Evolutionary conservation across 1,140 invertebrate species (phyloP), one percentile per base, ranked within the genome.

Genomic region (Drosophila prosaltans): DNA sequence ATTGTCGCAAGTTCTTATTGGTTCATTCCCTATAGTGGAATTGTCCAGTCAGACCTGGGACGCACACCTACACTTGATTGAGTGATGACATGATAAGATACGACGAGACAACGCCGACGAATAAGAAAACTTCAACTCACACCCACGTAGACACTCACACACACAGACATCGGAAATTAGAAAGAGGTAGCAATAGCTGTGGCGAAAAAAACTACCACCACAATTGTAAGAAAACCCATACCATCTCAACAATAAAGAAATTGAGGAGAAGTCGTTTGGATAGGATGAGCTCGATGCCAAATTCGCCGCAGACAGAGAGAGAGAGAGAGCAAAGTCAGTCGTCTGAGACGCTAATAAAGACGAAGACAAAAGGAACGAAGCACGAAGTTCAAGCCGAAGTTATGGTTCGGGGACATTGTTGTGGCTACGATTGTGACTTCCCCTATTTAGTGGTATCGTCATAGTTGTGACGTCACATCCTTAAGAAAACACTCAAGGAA

Each of bases 401-500:
- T 54, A 28, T 40, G 21, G 32, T 39, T 60, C 45, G 45, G 45
- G 45, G 55, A 30, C 63, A 63, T 78, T 74, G 80, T 70, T 80
- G 71, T 72, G 39, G 28, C 28, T 30, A 30, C 28, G 28, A 30
- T 4, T 30, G 4, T 7, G 59, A 28, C 69, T 82, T 74, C 83
- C 84, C 82, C 82, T 85, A 16, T 65, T 43, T 8, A 65, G 41
- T 58, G 45, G 57, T 32, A 69, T 32, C 77, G 81, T 84, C 81
- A 69, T 58, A 10, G 3, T 41, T 54, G 73, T 81, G 79, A 80
- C 80, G 80, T 80, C 80, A 82, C 48, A 48, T 61, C 11, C 67
- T 71, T 48, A 88, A 89, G 84, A 89, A 55, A 75, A 68, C 68
- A 58, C 84, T 84, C 74, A 88, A 88, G 85, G 84, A 88, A 80